phyloP scores from a whole-genome alignment of 1,140 invertebrate genomes.

The Heliconius hermathena region DNA sequence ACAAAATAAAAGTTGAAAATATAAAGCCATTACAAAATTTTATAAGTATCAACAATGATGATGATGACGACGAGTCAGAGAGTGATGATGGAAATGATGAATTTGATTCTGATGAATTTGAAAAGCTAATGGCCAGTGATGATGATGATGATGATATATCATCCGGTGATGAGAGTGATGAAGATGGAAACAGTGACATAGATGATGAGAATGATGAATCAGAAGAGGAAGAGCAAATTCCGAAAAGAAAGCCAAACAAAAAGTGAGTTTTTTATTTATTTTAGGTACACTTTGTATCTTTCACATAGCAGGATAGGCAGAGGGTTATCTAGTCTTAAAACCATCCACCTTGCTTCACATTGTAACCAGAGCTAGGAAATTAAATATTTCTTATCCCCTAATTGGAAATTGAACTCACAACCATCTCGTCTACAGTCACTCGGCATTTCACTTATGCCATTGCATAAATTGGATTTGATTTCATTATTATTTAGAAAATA shows the following conservation, averaged over 20 bases:
- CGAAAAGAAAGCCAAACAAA: not conserved
- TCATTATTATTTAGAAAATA: not conserved
- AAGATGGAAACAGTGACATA: conserved; percentile 22
- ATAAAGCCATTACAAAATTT: conserved; percentile 53
- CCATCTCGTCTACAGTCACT: too few species aligned
- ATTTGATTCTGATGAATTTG: conserved; percentile 72
- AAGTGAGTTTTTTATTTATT: not conserved
- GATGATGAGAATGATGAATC: conserved; percentile 14
- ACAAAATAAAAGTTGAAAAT: conserved; percentile 49
- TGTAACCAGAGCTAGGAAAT: too few species aligned
- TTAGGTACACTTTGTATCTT: too few species aligned
- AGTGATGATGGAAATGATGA: conserved; percentile 49
- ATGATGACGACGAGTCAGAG: conserved; percentile 37
- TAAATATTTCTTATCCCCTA: too few species aligned
- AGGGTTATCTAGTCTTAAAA: too few species aligned
- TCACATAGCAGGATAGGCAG: too few species aligned
- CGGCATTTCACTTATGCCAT: too few species aligned
- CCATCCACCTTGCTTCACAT: too few species aligned
- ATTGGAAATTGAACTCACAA: too few species aligned
- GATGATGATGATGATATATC: conserved; percentile 30
- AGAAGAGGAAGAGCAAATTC: not conserved
- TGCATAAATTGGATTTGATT: not conserved
- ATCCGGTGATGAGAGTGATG: conserved; percentile 40
- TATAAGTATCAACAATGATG: conserved; percentile 50
- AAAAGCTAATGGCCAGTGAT: conserved; percentile 55